Conservation (phyloP, 2,888 invertebrate genomes). For the Auanema sp. region DNA sequence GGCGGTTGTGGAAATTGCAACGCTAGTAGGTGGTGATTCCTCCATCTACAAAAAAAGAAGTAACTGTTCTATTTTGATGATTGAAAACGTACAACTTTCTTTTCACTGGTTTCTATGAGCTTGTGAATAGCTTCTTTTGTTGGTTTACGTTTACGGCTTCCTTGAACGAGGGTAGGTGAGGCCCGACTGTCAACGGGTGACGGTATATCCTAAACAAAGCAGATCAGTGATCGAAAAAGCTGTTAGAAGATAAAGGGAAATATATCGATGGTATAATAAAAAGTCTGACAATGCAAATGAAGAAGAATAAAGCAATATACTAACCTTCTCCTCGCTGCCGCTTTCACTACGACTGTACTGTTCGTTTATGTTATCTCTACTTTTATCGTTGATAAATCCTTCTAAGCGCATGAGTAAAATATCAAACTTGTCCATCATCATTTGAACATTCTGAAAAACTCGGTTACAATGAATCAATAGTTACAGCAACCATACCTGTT, state of each 20-base stretch:
- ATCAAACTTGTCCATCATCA: slow-evolving; percentile 36
- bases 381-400: slow-evolving; percentile 24
- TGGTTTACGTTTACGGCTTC: slow-evolving; percentile 54
- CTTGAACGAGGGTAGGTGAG: slow-evolving; percentile 29
- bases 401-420: slow-evolving; percentile 31
- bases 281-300: too few relatives aligned
- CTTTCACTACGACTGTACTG: slow-evolving; percentile 34
- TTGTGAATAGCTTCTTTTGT: slow-evolving; percentile 45
- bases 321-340: slow-evolving; percentile 37
- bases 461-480: background rate
- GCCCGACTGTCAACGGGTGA: slow-evolving; percentile 34
- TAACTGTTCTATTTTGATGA: too few relatives aligned
- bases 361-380: slow-evolving; percentile 17
- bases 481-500: slow-evolving; percentile 23
- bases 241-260: background rate
- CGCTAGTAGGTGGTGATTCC: slow-evolving; percentile 1
- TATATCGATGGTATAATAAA: background rate
- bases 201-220: slow-evolving; percentile 24
- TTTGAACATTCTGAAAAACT: slow-evolving; percentile 26
- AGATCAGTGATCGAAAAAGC: background rate
- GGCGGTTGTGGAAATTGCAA: background rate
- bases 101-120: slow-evolving; percentile 17
- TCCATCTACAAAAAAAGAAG: background rate
- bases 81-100: slow-evolving; percentile 11
- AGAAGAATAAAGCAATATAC: background rate